Base-by-base conservation (phyloP, 2,888 invertebrate species). In the Eupithecia centaureata region DNA sequence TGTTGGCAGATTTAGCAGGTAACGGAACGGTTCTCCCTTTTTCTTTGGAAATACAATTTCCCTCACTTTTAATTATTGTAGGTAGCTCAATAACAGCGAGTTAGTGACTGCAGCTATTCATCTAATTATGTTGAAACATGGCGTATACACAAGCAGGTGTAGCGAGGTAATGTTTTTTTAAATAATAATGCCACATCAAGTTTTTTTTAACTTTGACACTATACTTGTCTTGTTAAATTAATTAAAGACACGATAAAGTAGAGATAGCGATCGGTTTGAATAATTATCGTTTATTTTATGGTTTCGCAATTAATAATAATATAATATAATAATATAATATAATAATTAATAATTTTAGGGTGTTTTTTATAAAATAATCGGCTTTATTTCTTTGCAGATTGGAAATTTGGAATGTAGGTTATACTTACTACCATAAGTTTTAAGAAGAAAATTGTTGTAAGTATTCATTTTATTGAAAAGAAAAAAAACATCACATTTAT, bases 31-130 rank as follows among this genome's bases (percentile, higher is more conserved):
- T 22, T 22, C 10, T 12, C 22, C 47, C 47, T 7, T 47, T 47
- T 47, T 42, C 18, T 22, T 42, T 42, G 42, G 18, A 47, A 47
- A 18, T 22, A 47, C 22, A 0, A 47, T 47, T 47, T 32, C 18
- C 30, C 42, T 63, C 42, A 61, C 56, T 8, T 38, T 59, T 58
- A 64, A 30, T 8, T 28, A 30, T n/a, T n/a, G 15, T 27, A 27
- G 27, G 27, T 22, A 32, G 51, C 47, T 15, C 12, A 42, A 42
- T 52, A 54, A 30, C 22, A 62, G 27, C 51, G 22, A 32, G 22
- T 30, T 60, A 66, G 59, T 63, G 67, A 69, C 70, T 73, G 73
- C 63, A 71, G 70, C 74, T 78, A 83, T 82, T 82, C 81, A 79
- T 61, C 70, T 78, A 80, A 82, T 83, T 83, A 80, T 35, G 57